Conservation (phyloP, 37 sponge, comb jelly and placozoan genomes). For the Crambe crambe region DNA sequence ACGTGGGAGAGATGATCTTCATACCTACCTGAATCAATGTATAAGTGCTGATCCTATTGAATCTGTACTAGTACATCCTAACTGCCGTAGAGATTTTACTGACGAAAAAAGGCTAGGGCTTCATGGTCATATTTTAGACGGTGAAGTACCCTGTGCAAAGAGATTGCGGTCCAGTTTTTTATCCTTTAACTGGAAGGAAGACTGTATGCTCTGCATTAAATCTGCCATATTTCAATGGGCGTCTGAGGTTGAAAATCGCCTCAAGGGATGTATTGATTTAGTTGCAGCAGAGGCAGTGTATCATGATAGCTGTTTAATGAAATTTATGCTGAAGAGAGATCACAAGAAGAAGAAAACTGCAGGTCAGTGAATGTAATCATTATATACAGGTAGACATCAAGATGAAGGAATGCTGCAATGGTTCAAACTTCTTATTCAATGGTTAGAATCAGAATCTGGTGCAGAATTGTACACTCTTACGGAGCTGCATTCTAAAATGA, state of each 20-base stretch:
- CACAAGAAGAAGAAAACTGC: too few relatives aligned
- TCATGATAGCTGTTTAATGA: too few relatives aligned
- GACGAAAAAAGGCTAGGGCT: background rate
- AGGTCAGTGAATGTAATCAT: too few relatives aligned
- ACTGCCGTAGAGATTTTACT: background rate
- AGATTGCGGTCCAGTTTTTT: background rate
- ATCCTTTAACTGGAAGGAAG: background rate
- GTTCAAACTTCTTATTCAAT: constrained; percentile 18
- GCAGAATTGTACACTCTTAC: constrained; percentile 46
- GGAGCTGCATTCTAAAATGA: constrained; percentile 48
- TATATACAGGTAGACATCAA: too few relatives aligned
- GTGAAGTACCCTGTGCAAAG: background rate
- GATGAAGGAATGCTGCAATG: constrained; percentile 3
- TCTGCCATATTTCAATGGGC: background rate
- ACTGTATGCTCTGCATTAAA: background rate
- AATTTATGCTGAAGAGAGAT: too few relatives aligned
- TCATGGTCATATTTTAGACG: background rate
- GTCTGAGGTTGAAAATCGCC: too few relatives aligned
- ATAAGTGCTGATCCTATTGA: too few relatives aligned
- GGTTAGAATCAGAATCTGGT: constrained; percentile 49
- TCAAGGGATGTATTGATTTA: too few relatives aligned
- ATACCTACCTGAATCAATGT: too few relatives aligned
- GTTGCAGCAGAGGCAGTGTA: too few relatives aligned
- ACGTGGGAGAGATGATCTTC: too few relatives aligned
- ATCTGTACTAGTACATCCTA: background rate